Conservation (phyloP, 2,113 vertebrate species). For the Sceloporus undulatus region DNA sequence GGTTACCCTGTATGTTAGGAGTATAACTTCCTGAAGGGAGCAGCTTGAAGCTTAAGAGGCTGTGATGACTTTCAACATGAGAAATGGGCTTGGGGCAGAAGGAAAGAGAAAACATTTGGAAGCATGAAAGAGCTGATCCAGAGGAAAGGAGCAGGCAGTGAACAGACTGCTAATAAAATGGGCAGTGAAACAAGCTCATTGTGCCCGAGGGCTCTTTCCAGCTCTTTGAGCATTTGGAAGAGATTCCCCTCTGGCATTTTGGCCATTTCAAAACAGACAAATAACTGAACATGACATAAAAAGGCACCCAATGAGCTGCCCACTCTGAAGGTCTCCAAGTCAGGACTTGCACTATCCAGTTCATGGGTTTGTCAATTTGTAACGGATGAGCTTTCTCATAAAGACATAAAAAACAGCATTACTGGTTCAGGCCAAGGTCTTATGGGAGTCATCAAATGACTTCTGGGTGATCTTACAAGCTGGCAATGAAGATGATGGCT, state of each 20-base stretch:
- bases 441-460: background rate
- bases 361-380: background rate
- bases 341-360: background rate
- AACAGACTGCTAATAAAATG: slow-evolving; percentile 28
- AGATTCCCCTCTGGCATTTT: slow-evolving; percentile 17
- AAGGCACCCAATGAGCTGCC: background rate
- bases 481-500: background rate
- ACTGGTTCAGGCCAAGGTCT: background rate
- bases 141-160: background rate
- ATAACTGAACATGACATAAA: slow-evolving; percentile 14
- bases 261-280: slow-evolving; percentile 15
- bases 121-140: slow-evolving; percentile 5
- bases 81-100: background rate
- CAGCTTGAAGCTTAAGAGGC: slow-evolving; percentile 32
- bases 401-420: background rate
- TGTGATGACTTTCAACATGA: slow-evolving; percentile 3
- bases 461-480: background rate
- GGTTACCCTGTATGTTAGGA: background rate
- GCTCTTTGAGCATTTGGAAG: slow-evolving; percentile 21
- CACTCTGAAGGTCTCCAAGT: background rate
- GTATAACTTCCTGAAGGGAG: slow-evolving; percentile 4
- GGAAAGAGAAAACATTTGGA: background rate
- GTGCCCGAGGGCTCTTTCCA: slow-evolving; percentile 18
- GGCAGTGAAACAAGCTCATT: background rate
- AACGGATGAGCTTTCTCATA: background rate